Evolutionary conservation across 2,888 invertebrate species (phyloP).

Genomic region (Apotomis turbidana): DNA sequence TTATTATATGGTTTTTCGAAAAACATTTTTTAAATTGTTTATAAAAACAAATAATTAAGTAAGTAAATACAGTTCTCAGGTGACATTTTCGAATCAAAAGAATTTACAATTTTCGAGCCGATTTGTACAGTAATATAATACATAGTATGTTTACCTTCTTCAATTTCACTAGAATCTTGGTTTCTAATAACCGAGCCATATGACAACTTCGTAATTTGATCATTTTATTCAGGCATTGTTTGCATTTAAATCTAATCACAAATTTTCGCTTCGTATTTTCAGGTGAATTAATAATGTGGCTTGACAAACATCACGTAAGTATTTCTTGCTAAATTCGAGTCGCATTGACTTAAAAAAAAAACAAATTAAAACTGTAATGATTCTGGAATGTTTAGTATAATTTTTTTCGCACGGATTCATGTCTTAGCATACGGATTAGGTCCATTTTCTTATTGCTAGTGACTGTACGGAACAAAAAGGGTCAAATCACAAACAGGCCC

Average conservation of each 20-base stretch:
- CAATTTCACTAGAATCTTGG: not conserved
- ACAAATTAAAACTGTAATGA: too few species aligned
- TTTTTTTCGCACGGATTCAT: too few species aligned
- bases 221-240: not conserved
- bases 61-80: too few species aligned
- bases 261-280: not conserved
- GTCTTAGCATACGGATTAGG: too few species aligned
- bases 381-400: too few species aligned
- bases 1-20: too few species aligned
- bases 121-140: too few species aligned
- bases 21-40: too few species aligned
- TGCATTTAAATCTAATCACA: constrained; percentile 1
- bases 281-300: not conserved
- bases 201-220: constrained; percentile 3
- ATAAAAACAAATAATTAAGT: too few species aligned
- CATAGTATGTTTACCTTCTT: not conserved
- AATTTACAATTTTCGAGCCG: too few species aligned
- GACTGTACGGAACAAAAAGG: constrained; percentile 12
- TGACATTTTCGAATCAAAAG: too few species aligned
- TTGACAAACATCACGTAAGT: too few species aligned
- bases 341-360: not conserved
- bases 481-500: constrained; percentile 24
- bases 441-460: not conserved
- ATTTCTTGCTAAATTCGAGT: not conserved
- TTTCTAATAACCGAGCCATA: not conserved